These are phyloP conservation scores for Seriola quinqueradiata DNA, from an alignment of 2,113 vertebrate genomes.

Conservation along the genomic window DNA sequence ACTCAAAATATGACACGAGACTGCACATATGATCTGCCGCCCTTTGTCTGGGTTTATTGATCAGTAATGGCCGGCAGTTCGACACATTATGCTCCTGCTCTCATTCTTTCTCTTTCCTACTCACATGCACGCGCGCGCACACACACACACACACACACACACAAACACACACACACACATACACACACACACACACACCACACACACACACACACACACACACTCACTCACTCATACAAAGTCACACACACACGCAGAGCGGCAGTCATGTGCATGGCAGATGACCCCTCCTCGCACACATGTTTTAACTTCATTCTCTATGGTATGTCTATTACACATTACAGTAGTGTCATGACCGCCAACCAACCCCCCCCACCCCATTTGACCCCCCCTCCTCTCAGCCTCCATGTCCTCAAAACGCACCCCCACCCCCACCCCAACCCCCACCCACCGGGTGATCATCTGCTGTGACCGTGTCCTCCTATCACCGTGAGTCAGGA, in stretches of 20 bases:
- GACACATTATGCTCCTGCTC: constrained; percentile 41
- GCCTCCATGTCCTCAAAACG: constrained; percentile 71
- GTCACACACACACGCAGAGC: constrained; percentile 29
- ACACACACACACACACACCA: constrained; percentile 3
- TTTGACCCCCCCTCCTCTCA: neutral
- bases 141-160: neutral
- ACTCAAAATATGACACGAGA: constrained; percentile 52
- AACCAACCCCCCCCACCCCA: constrained; percentile 10
- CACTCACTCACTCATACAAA: constrained; percentile 2
- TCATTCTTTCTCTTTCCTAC: neutral
- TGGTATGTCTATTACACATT: constrained; percentile 58
- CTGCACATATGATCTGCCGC: constrained; percentile 70
- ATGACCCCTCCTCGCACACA: constrained; percentile 59
- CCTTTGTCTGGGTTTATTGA: constrained; percentile 77
- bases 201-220: neutral
- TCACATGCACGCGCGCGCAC: neutral
- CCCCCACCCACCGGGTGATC: constrained; percentile 68
- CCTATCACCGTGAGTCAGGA: constrained; percentile 74
- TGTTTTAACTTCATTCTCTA: constrained; percentile 58
- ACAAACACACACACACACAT: neutral
- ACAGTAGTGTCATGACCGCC: constrained; percentile 74
- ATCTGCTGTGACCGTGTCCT: constrained; percentile 76
- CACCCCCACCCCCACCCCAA: constrained; percentile 52
- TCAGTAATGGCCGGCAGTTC: constrained; percentile 61
- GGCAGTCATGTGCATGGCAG: constrained; percentile 67